Base-by-base conservation (phyloP, 2,888 invertebrate genomes). In the Drosophila paracracens region DNA sequence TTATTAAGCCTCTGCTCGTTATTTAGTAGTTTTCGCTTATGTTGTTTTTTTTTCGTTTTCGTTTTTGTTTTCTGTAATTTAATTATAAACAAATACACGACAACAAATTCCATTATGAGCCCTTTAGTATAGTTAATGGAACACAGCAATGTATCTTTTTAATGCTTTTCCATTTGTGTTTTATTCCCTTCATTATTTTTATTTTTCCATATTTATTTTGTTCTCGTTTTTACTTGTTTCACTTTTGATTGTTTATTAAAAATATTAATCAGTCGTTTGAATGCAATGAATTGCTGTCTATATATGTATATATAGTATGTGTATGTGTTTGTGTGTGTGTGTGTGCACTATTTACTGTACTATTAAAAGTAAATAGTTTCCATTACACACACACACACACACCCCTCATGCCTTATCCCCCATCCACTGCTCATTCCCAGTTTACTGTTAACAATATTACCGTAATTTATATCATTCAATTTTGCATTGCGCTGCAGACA, bases 201-300 rank as follows among this genome's bases (percentile, higher is more conserved):
- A 29, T 40, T 56, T 68, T 43, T 31, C 4, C 40, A 61, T 51
- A 62, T 75, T 72, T 73, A 21, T 68, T 68, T 51, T 70, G 65
- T 74, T 75, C 71, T 31, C 67, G 53, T 48, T 48, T 54, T 74
- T 18, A 38, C 56, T 57, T 70, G 62, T 70, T 72, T 69, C 57
- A 63, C 56, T 64, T 56, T 81, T 84, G 70, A 77, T 77, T 90
- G 75, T 87, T 82, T 87, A 89, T 89, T 89, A 89, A 81, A 88
- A 87, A 87, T 91, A 84, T 91, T 88, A 90, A 91, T 91, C 91
- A 91, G 91, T 91, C 91, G 87, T 91, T 90, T 91, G 79, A 89
- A 88, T 91, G 91, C 91, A 91, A 88, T 84, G 86, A 88, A 84
- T 86, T 91, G 90, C 90, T 63, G 54, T 76, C 43, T 70, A 63